These are phyloP conservation scores for Parnassius mnemosyne DNA, from an alignment of 2,888 invertebrate genomes.

Conservation along the genomic window DNA sequence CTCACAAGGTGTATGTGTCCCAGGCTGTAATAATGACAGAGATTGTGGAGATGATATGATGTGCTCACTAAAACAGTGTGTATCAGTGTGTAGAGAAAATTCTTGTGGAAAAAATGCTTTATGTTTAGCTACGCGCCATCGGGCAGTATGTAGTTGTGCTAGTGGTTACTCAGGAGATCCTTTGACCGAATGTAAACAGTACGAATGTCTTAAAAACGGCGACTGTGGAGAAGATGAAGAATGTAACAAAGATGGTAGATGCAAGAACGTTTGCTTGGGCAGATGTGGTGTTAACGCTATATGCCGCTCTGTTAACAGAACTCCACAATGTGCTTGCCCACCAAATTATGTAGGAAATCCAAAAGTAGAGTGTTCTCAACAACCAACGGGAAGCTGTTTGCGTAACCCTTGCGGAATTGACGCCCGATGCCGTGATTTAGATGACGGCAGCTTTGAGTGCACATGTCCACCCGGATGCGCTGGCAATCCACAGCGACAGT, in stretches of 20 bases:
- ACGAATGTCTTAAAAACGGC: constrained; percentile 87
- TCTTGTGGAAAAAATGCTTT: constrained; percentile 91
- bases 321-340: constrained; percentile 91
- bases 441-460: constrained; percentile 89
- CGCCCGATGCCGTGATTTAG: constrained; percentile 88
- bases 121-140: constrained; percentile 89
- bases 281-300: constrained; percentile 92
- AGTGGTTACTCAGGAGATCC: constrained; percentile 93
- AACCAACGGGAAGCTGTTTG: constrained; percentile 86
- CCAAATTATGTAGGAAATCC: constrained; percentile 90
- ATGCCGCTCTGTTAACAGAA: constrained; percentile 88
- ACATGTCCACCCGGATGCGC: constrained; percentile 89
- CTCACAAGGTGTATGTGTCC: constrained; percentile 84
- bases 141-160: constrained; percentile 92
- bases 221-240: constrained; percentile 90
- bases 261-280: constrained; percentile 90
- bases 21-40: constrained; percentile 88
- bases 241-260: constrained; percentile 84
- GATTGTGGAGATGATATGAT: constrained; percentile 90
- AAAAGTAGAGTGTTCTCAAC: constrained; percentile 85
- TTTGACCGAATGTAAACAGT: constrained; percentile 85
- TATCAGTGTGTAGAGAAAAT: constrained; percentile 84
- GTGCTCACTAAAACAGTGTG: constrained; percentile 85
- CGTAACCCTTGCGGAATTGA: constrained; percentile 92
- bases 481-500: constrained; percentile 90